phyloP scores from a whole-genome alignment of 2,797 vertebrate species.

The Atherinosoma microstoma region DNA sequence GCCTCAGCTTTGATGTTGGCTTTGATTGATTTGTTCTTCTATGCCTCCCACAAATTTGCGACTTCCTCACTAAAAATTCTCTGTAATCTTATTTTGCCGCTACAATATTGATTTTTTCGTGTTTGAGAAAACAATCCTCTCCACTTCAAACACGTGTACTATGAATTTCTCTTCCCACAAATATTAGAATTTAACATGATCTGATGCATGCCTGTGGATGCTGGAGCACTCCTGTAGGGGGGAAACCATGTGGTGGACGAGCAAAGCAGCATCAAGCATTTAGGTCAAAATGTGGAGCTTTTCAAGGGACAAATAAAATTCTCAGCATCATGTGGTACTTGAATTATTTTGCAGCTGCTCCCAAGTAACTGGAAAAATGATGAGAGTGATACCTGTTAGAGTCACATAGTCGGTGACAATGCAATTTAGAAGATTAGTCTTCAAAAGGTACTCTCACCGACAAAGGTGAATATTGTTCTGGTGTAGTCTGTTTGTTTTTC shows the following conservation, averaged over 20 bases:
- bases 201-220: conserved; percentile 36
- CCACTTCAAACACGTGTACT: conserved; percentile 21
- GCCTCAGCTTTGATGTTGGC: conserved; percentile 64
- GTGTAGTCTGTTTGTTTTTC: conserved; percentile 15
- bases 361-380: conserved; percentile 13
- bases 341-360: conserved; percentile 56
- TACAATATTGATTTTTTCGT: conserved; percentile 67
- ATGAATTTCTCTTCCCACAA: conserved; percentile 15
- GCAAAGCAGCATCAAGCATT: conserved; percentile 45
- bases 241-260: conserved; percentile 55
- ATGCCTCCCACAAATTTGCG: conserved; percentile 43
- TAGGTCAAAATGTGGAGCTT: conserved; percentile 62
- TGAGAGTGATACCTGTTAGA: conserved; percentile 9
- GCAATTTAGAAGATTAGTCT: conserved; percentile 7
- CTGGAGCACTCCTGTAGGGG: conserved; percentile 34
- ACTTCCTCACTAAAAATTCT: conserved; percentile 49
- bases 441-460: conserved; percentile 7
- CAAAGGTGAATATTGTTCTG: conserved; percentile 29
- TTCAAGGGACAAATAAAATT: conserved; percentile 52
- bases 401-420: not conserved
- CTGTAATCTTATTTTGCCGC: conserved; percentile 59
- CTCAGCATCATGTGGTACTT: conserved; percentile 66
- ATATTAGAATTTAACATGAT: conserved; percentile 50
- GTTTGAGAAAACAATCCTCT: conserved; percentile 55
- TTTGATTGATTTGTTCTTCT: conserved; percentile 63